A percentile compares a stretch with the other conserved stretches of the same genome.
phyloP scores from a whole-genome alignment of 2,888 invertebrate species.

The Portevinia maculata region DNA sequence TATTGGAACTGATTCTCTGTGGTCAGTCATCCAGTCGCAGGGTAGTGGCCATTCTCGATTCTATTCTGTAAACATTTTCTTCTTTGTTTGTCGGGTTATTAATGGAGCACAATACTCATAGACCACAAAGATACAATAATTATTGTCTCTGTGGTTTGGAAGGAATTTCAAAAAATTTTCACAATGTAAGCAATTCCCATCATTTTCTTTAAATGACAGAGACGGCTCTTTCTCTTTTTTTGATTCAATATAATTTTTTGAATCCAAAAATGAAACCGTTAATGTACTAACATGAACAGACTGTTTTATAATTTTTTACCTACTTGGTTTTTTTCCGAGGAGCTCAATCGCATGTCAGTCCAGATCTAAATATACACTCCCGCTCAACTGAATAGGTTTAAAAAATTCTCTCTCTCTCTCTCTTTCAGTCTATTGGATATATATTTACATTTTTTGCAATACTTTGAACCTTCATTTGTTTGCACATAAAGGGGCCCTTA shows the following conservation, averaged over 20 bases:
- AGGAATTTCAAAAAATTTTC: conserved; percentile 44
- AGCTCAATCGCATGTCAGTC: conserved; percentile 30
- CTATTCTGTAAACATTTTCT: conserved; percentile 5
- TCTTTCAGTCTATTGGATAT: too few relatives aligned
- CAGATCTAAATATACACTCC: too few relatives aligned
- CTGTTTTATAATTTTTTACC: not conserved
- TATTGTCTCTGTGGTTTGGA: conserved; percentile 48
- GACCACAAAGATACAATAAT: conserved; percentile 42
- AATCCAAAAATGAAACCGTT: conserved; percentile 37
- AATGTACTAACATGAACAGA: not conserved
- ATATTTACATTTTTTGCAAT: too few relatives aligned
- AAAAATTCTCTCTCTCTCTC: too few relatives aligned
- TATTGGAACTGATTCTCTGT: conserved; percentile 43
- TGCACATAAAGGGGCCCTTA: too few relatives aligned
- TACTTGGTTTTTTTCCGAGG: not conserved
- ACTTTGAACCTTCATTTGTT: too few relatives aligned
- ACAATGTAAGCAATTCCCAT: conserved; percentile 35
- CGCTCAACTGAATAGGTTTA: too few relatives aligned
- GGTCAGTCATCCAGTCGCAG: conserved; percentile 35
- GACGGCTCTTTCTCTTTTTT: not conserved
- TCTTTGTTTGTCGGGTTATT: conserved; percentile 16
- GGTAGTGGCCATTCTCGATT: conserved; percentile 3
- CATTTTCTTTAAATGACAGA: conserved; percentile 9
- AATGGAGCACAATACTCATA: conserved; percentile 36
- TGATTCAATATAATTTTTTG: conserved; percentile 13